These are phyloP conservation scores for Diabrotica undecimpunctata DNA, from an alignment of 1,140 invertebrate species.

Conservation along the genomic window DNA sequence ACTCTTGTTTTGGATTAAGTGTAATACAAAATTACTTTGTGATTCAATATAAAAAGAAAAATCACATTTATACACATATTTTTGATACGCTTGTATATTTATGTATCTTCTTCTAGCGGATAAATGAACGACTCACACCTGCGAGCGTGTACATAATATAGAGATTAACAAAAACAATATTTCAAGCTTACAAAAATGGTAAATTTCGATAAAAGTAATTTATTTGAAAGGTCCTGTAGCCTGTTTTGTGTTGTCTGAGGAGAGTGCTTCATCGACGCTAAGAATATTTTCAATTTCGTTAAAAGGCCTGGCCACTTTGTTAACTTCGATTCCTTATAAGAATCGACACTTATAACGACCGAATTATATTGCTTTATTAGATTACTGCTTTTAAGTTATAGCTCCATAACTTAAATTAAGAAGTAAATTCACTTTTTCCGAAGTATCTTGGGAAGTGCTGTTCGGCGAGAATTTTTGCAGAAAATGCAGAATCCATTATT, in stretches of 20 bases:
- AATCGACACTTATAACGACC: slow-evolving; percentile 45
- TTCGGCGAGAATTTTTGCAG: background rate
- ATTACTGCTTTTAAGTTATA: slow-evolving; percentile 39
- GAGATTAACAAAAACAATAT: slow-evolving; percentile 26
- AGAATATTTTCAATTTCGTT: slow-evolving; percentile 46
- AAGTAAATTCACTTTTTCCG: slow-evolving; percentile 14
- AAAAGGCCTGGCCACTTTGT: slow-evolving; percentile 45
- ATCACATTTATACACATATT: too few species aligned
- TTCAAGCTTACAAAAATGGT: slow-evolving; percentile 33
- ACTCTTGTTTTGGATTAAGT: too few species aligned
- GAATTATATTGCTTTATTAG: slow-evolving; percentile 41
- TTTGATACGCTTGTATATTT: too few species aligned
- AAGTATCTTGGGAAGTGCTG: background rate
- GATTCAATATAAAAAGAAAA: too few species aligned
- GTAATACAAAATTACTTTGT: too few species aligned
- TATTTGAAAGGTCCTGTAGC: slow-evolving; percentile 37
- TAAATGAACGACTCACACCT: background rate
- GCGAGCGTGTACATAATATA: background rate
- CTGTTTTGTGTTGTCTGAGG: slow-evolving; percentile 39
- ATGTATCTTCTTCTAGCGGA: too few species aligned
- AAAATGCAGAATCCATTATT: background rate
- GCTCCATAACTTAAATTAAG: slow-evolving; percentile 36
- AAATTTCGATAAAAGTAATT: slow-evolving; percentile 45
- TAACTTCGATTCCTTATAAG: slow-evolving; percentile 40
- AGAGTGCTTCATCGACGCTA: slow-evolving; percentile 43